Evolutionary conservation across 2,888 invertebrate genomes (phyloP).

Genomic region (Hydraecia micacea): DNA sequence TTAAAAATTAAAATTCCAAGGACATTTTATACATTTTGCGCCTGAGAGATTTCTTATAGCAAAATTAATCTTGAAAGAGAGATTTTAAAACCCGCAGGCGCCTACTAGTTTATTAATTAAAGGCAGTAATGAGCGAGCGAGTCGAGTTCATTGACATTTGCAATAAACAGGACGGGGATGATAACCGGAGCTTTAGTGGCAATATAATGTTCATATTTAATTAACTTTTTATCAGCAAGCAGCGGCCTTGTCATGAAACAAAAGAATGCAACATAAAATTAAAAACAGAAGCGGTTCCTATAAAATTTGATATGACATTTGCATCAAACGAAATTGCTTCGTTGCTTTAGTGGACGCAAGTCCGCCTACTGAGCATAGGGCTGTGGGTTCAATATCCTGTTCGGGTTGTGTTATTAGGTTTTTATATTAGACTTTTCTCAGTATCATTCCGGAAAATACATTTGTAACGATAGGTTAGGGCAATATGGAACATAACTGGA

Average conservation of each 20-base stretch:
- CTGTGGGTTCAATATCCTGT: no score
- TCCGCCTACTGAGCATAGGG: background rate
- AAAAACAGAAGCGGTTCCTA: background rate
- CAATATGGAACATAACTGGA: no score
- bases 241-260: slow-evolving; percentile 21
- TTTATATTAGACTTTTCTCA: background rate
- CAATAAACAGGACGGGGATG: slow-evolving; percentile 6
- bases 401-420: background rate
- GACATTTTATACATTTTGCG: slow-evolving; percentile 17
- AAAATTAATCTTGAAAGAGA: slow-evolving; percentile 17
- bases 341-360: rapidly evolving
- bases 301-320: background rate
- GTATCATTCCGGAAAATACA: background rate
- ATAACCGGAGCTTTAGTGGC: slow-evolving; percentile 37
- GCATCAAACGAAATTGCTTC: background rate
- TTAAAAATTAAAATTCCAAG: background rate
- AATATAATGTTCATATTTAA: slow-evolving; percentile 47
- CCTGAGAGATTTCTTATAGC: slow-evolving; percentile 27
- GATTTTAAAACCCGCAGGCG: slow-evolving; percentile 22
- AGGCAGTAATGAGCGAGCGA: slow-evolving; percentile 29
- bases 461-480: background rate
- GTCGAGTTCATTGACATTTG: slow-evolving; percentile 43
- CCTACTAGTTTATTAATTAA: slow-evolving; percentile 37
- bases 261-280: slow-evolving; percentile 20
- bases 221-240: slow-evolving; percentile 51